Evolutionary conservation across 2,113 vertebrate species (phyloP).

Genomic region (Typhlomys cinereus): DNA sequence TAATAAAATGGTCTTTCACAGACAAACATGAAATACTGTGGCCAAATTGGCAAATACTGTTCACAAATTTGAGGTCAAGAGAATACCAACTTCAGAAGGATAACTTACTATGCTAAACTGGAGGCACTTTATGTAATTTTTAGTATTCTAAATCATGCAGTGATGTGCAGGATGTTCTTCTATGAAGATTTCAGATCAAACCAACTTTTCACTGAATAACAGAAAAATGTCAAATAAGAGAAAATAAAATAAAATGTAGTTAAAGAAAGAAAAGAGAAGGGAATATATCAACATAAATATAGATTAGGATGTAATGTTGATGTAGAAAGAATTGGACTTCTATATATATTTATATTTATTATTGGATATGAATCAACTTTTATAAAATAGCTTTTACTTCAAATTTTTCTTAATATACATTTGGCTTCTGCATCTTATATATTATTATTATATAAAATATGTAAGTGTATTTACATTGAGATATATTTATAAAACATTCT

Average conservation of each 20-base stretch:
- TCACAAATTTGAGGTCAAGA: background rate
- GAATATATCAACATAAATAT: background rate
- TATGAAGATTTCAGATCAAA: background rate
- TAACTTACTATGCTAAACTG: background rate
- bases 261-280: background rate
- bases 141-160: background rate
- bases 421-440: background rate
- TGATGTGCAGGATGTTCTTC: background rate
- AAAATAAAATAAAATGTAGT: background rate
- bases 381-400: background rate
- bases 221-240: background rate
- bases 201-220: background rate
- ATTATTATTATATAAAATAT: background rate
- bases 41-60: background rate
- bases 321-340: slow-evolving; percentile 23
- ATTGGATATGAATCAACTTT: background rate
- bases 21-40: background rate
- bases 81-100: slow-evolving; percentile 6
- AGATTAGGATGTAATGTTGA: background rate
- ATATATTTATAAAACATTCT: background rate
- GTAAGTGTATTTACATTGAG: background rate
- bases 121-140: background rate
- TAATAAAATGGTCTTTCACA: slow-evolving; percentile 1
- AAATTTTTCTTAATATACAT: background rate
- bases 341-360: background rate